These are phyloP conservation scores for Dendrolimus pini DNA, from an alignment of 2,888 invertebrate genomes.

Conservation along the genomic window DNA sequence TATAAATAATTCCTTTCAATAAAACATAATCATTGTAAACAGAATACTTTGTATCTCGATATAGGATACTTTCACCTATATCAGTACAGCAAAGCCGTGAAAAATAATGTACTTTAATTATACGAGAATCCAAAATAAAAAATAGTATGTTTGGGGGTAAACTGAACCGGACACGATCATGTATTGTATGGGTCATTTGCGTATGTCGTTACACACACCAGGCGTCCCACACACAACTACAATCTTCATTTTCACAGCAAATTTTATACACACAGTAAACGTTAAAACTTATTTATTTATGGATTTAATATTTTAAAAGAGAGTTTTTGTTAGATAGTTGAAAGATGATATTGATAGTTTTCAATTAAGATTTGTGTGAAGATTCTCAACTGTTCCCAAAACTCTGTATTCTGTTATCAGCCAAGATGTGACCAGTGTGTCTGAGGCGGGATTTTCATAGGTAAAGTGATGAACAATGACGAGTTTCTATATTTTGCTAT, in stretches of 20 bases:
- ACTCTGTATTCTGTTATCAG: too few species aligned
- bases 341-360: conserved; percentile 20
- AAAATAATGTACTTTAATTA: too few species aligned
- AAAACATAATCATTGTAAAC: too few species aligned
- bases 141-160: conserved; percentile 10
- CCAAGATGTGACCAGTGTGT: too few species aligned
- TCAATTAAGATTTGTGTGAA: conserved; percentile 32
- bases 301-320: conserved; percentile 29
- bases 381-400: conserved; percentile 14
- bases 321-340: conserved; percentile 31
- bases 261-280: conserved; percentile 36
- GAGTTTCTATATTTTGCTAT: too few species aligned
- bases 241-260: conserved; percentile 47
- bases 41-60: too few species aligned
- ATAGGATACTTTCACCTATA: too few species aligned
- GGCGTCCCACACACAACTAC: conserved; percentile 42
- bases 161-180: conserved; percentile 31
- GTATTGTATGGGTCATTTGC: conserved; percentile 53
- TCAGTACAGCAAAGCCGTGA: too few species aligned
- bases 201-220: conserved; percentile 51
- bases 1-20: too few species aligned
- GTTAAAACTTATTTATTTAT: conserved; percentile 27
- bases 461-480: too few species aligned
- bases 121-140: too few species aligned
- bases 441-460: too few species aligned